Evolutionary conservation across 35 echinoderm and acorn worm species (phyloP), one percentile per base, ranked within the genome.

Genomic region (Ophiothrix spiculata): DNA sequence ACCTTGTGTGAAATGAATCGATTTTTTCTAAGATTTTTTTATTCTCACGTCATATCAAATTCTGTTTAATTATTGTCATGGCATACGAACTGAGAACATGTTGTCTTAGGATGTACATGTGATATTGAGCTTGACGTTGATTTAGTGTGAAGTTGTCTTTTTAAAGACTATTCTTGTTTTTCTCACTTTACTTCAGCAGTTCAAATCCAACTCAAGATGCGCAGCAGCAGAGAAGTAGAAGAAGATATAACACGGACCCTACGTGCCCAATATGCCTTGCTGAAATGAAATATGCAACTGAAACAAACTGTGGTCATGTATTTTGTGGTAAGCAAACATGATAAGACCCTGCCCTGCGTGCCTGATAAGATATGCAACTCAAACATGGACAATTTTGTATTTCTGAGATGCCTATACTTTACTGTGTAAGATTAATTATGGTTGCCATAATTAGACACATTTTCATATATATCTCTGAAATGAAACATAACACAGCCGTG

Each of bases 231-330:
- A 37, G 23, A 39, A 54, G 37, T 56, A 33, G 36, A 84, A 56
- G 60, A 36, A 74, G 84, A 25, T 97, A 90, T 34, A 92, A 88
- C 39, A 75, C 73, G 29, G 92, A 98, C 32, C 33, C 78, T 38
- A 69, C 85, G 32, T 98, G 95, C 76, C 91, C 95, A 33, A 85
- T 98, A 31, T 98, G 95, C 78, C 86, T 98, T 74, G 81, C 81
- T 6, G 92, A 91, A 69, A 85, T 81, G 41, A 45, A 33, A 37
- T 88, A 86, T 38, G 88, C 95, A 49, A 93, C 92, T 42, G 95
- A 98, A 82, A 98, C 95, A 8, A 98, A 98, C 41, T 98, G 95
- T 89, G 95, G 95, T 29, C 95, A 98, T 91, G 91, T 98, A 1
- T 98, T 98, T 80, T 98, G 95, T 94, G 95, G 95, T 98, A 79